Evolutionary conservation across 35 echinoderm and acorn worm genomes (phyloP), one percentile per base, ranked within the genome.

Genomic region (Lytechinus pictus): DNA sequence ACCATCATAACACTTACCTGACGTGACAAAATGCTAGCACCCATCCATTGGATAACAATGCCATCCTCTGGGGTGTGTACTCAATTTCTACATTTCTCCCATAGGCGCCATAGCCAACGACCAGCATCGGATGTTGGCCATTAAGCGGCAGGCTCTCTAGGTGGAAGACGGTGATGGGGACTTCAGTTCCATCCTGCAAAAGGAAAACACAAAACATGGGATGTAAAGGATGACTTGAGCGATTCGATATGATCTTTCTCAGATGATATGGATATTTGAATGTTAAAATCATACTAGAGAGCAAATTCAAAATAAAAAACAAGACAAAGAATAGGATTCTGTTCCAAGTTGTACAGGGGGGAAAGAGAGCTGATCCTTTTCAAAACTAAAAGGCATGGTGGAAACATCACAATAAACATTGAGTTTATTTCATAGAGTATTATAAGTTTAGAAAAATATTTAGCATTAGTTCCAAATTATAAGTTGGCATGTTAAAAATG

Each of bases 51-150:
- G 94, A 71, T 13, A 96, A 72, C 27, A 96, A 52, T 21, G 86
- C 71, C 44, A 87, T 89, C 54, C 60, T 94, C 57, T 94, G 92
- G 10, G 96, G 21, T 27, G 21, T 86, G 72, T 87, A 94, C 9
- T 94, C 61, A 79, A 94, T 94, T 13, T 96, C 96, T 5, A 96
- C 28, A 94, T 89, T 92, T 5, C 71, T 87, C 6, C 96, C 96
- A 96, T 96, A 88, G 86, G 96, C 92, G 87, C 96, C 96, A 87
- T 96, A 96, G 6, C 61, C 91, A 87, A 58, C 54, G 4, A 96
- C 72, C 55, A 96, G 61, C 54, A 96, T 54, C 0, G 96, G 96
- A 54, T 96, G 44, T 28, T 21, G 79, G 5, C 71, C 96, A 94
- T 96, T n/a, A 8, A 94, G 92, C 5, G 9, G 8, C 4, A 96